These are phyloP conservation scores for Tuberolachnus salignus DNA, from an alignment of 2,888 invertebrate species.

Conservation along the genomic window DNA sequence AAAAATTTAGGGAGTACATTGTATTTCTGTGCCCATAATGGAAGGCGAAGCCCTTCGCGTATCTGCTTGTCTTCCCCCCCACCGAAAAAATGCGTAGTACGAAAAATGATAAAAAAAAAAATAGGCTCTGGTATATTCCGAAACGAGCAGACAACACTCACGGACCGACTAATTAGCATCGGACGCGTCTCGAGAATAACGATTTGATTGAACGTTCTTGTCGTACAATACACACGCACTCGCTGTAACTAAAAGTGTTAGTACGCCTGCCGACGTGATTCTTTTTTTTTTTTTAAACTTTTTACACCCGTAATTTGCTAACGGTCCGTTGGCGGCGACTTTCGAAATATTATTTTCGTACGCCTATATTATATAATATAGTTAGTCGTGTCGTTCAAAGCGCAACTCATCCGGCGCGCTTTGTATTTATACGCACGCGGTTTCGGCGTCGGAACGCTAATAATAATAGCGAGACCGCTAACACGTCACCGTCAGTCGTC, in stretches of 20 bases:
- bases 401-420: slow-evolving; percentile 32
- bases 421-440: neutral
- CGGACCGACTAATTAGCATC: no score
- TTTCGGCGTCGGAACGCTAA: slow-evolving; percentile 1
- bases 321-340: slow-evolving; percentile 16
- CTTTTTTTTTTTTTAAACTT: neutral
- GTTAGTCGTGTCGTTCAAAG: neutral
- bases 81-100: no score
- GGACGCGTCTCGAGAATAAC: neutral
- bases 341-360: no score
- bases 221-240: neutral
- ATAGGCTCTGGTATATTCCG: no score
- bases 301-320: slow-evolving; percentile 6
- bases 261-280: neutral
- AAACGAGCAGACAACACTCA: no score
- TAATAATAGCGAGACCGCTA: neutral
- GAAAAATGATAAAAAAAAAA: no score
- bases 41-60: no score
- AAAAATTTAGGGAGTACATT: no score
- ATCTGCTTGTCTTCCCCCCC: no score
- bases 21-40: no score
- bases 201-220: slow-evolving; percentile 28
- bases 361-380: no score
- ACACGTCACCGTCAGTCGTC: neutral
- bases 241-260: neutral